Evolutionary conservation across 92 coral and sea anemone species (phyloP), one percentile per base, ranked within the genome.

Genomic region (Epizoanthus scotinus): DNA sequence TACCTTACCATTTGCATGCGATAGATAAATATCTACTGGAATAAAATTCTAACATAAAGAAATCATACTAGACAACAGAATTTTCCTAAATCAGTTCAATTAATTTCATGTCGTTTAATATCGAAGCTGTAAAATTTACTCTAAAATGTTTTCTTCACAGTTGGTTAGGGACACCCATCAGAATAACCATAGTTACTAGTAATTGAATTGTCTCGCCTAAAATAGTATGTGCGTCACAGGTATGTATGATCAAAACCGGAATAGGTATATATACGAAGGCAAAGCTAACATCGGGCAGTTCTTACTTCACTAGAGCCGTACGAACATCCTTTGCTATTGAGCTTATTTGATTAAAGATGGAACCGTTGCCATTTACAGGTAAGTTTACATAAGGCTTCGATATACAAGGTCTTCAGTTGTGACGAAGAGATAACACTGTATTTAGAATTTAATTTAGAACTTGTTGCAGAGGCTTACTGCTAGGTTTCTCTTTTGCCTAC

Each of bases 151-250:
- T 75, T 34, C 19, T 75, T 58, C 69, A 75, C 68, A 57, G 68
- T 75, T 59, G 81, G 53, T 19, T 75, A 28, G 42, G 63, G 36
- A 24, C 28, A 15, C 62, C 79, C 79, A 56, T 21, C 65, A 22
- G 22, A 6, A 59, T 75, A 27, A 2, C 25, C 81, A 59, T 58
- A 75, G 81, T 25, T 57, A 75, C 67, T 9, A 31, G 53, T 36
- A 75, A 75, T 75, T 75, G 29, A 75, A 75, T 75, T 75, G 81
- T 75, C 81, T 75, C 81, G 68, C 81, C 81, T 34, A 58, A 75
- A 74, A 74, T 74, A 74, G 80, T 58, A n/a, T 42, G 81, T 59
- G 59, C 81, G 81, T 75, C 81, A 75, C 52, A 40, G 24, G 40
- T 36, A 75, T 75, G 55, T 68, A 58, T 58, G 61, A 20, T 15